Evolutionary conservation across 2,888 invertebrate genomes (phyloP).

Genomic region (Steinernema hermaphroditum): DNA sequence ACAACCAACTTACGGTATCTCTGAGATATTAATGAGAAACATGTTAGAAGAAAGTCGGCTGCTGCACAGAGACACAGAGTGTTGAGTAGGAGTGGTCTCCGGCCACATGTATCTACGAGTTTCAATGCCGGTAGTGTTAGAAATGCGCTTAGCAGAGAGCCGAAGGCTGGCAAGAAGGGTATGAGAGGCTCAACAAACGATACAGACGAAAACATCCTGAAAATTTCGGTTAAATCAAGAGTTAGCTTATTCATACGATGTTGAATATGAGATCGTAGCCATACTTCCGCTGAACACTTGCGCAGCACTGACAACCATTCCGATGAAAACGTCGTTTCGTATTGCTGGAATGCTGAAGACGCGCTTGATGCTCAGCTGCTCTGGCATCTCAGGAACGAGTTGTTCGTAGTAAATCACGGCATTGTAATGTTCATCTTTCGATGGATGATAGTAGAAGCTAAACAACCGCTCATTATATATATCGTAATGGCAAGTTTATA

Average conservation of each 20-base stretch:
- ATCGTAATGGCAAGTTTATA: too few relatives aligned
- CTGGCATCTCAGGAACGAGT: constrained; percentile 54
- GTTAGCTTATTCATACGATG: constrained; percentile 40
- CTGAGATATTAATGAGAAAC: constrained; percentile 52
- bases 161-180: constrained; percentile 57
- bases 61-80: constrained; percentile 55
- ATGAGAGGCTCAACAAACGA: constrained; percentile 53
- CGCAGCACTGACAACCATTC: constrained; percentile 57
- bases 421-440: constrained; percentile 50
- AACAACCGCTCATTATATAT: too few relatives aligned
- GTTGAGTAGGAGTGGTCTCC: constrained; percentile 53
- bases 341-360: constrained; percentile 42
- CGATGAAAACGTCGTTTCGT: constrained; percentile 51
- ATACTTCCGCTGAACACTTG: constrained; percentile 60
- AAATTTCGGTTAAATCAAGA: constrained; percentile 24
- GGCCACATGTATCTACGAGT: constrained; percentile 59
- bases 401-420: constrained; percentile 53
- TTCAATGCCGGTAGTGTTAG: constrained; percentile 58
- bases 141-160: constrained; percentile 55
- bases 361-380: constrained; percentile 45
- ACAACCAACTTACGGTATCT: constrained; percentile 37
- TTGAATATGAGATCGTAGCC: constrained; percentile 60
- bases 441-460: constrained; percentile 57
- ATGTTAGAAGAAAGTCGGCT: constrained; percentile 49
- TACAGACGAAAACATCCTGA: constrained; percentile 59